Conservation (phyloP, 2,888 invertebrate genomes). For the Ischnus inquisitorius region DNA sequence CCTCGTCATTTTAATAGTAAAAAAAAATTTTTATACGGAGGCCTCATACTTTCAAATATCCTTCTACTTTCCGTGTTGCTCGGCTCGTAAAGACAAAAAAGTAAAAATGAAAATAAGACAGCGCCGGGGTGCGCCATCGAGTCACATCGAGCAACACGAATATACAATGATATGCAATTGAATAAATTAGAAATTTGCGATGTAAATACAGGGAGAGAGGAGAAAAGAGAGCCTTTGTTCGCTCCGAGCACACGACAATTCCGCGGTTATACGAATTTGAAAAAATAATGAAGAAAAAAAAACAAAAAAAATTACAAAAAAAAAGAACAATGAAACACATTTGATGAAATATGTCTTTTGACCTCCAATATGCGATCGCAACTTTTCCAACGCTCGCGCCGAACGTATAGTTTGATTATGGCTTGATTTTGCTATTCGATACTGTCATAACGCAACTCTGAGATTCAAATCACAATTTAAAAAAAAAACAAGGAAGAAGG, state of each 20-base stretch:
- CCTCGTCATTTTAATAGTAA: conserved; percentile 73
- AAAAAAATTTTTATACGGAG: conserved; percentile 71
- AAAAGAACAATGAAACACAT: conserved; percentile 7
- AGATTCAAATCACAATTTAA: conserved; percentile 81
- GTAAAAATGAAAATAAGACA: conserved; percentile 34
- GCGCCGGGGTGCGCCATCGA: conserved; percentile 24
- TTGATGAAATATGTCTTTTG: conserved; percentile 58
- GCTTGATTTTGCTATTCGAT: conserved; percentile 84
- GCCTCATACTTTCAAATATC: conserved; percentile 72
- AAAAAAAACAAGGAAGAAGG: conserved; percentile 28
- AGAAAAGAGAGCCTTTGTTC: conserved; percentile 33
- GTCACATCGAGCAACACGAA: conserved; percentile 28
- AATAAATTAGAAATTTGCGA: conserved; percentile 63
- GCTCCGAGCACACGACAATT: conserved; percentile 38
- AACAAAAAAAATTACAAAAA: conserved; percentile 7
- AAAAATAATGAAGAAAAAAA: not conserved
- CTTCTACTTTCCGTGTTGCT: conserved; percentile 68
- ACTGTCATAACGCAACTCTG: conserved; percentile 83
- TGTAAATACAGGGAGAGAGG: conserved; percentile 52
- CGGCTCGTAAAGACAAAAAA: conserved; percentile 44
- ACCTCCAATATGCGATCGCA: conserved; percentile 49
- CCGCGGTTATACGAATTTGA: conserved; percentile 47
- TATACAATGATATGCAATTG: conserved; percentile 31
- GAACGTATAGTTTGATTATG: conserved; percentile 78
- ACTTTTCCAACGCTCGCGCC: conserved; percentile 61